These are phyloP conservation scores for Kryptolebias ocellatus DNA, from an alignment of 2,797 vertebrate genomes.

Conservation along the genomic window DNA sequence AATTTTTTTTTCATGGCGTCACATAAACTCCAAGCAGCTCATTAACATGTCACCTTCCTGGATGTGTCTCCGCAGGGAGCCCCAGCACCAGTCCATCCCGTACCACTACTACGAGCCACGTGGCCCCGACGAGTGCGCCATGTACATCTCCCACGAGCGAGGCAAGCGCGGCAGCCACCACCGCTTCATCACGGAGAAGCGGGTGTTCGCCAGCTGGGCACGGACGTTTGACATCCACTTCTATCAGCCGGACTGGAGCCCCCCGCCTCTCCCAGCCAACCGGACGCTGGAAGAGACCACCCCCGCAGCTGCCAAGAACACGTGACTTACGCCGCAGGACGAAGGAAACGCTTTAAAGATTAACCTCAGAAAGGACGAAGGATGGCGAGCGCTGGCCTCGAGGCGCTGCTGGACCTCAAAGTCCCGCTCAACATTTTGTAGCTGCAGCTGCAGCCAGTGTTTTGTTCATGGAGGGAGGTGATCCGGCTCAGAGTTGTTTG, in stretches of 20 bases:
- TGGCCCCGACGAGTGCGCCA: slow-evolving; percentile 94
- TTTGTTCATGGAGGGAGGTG: slow-evolving; percentile 8
- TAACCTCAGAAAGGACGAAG: neutral
- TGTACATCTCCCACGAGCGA: slow-evolving; percentile 97
- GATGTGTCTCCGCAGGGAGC: slow-evolving; percentile 82
- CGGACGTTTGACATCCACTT: slow-evolving; percentile 94
- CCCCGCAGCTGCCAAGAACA: slow-evolving; percentile 38
- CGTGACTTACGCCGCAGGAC: slow-evolving; percentile 54
- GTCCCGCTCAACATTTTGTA: too few species aligned
- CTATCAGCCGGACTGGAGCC: slow-evolving; percentile 96
- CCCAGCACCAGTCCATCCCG: slow-evolving; percentile 89
- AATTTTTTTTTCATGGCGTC: slow-evolving; percentile 23
- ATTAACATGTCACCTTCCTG: slow-evolving; percentile 24
- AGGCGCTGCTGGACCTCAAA: slow-evolving; percentile 6
- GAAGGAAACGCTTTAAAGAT: neutral
- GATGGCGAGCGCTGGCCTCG: neutral
- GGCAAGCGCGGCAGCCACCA: slow-evolving; percentile 95
- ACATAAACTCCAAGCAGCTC: slow-evolving; percentile 39
- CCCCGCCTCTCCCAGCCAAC: slow-evolving; percentile 80
- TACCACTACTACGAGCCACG: slow-evolving; percentile 97
- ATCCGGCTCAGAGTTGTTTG: slow-evolving; percentile 26
- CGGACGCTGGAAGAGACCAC: slow-evolving; percentile 39
- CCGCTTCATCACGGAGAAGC: slow-evolving; percentile 97
- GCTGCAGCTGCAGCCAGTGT: neutral
- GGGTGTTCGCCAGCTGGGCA: slow-evolving; percentile 96